These are phyloP conservation scores for human (Homo sapiens) DNA, from an alignment of 2,113 vertebrate species.

Conservation along the genomic window DNA sequence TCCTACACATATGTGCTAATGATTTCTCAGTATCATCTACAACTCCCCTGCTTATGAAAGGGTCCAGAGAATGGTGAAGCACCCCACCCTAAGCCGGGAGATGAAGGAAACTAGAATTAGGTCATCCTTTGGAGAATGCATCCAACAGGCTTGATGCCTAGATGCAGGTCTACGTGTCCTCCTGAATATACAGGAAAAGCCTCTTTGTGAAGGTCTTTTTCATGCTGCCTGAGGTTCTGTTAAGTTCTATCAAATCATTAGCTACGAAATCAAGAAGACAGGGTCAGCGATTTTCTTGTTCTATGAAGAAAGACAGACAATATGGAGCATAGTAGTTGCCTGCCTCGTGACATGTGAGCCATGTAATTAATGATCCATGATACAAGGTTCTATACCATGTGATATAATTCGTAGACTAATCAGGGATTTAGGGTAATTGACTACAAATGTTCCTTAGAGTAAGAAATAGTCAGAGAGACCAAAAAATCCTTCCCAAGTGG, in stretches of 20 bases:
- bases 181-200: background rate
- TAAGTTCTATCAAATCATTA: background rate
- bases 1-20: background rate
- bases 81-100: background rate
- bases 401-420: background rate
- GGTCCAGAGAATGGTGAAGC: background rate
- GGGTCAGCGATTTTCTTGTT: background rate
- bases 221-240: background rate
- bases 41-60: background rate
- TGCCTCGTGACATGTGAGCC: background rate
- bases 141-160: background rate
- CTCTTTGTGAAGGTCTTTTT: background rate
- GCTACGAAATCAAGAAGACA: background rate
- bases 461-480: background rate
- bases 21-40: background rate
- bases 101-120: background rate
- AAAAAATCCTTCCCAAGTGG: background rate
- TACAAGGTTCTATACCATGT: background rate
- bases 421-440: background rate
- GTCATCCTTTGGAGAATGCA: background rate
- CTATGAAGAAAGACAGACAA: background rate
- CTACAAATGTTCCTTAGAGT: background rate
- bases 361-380: background rate
- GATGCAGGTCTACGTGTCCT: background rate
- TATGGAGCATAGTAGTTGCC: background rate